Base-by-base conservation (phyloP, 2,113 vertebrate species). In the Stigmatopora argus region DNA sequence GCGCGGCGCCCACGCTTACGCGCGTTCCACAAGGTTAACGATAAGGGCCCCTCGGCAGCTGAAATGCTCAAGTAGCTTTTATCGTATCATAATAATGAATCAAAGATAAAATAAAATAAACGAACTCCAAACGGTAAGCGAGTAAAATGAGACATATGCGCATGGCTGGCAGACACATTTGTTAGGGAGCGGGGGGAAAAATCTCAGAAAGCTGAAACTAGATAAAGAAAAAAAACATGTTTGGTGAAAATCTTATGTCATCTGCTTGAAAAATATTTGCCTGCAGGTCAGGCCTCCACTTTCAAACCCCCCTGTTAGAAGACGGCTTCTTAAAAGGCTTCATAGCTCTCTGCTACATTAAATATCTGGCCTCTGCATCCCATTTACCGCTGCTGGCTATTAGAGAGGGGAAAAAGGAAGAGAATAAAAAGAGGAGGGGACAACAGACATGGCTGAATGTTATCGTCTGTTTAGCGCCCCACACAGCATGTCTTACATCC, bases 41-140 rank as follows among this genome's bases (percentile, higher is more conserved):
- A 92, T 90, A 90, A 90, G 84, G 85, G 90, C 86, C 85, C 84
- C 81, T 86, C 83, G 75, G 86, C 82, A 86, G 86, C 89, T 84
- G 88, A 90, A 90, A 92, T 90, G 91, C 91, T 90, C 90, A 91
- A 91, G 89, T 91, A 91, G 90, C 90, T 90, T 92, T 91, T 92
- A 92, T 91, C 88, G 89, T 91, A 90, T 91, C 91, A 90, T 91
- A 90, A 91, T 91, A 90, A 92, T 91, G 89, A 92, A 91, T 92
- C 90, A 90, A 89, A 91, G 89, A 90, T 91, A 90, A 92, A 91
- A 90, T 90, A 89, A 92, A 92, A 91, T 89, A 91, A 92, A 91
- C 91, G 89, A 91, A 91, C 88, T 92, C 83, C 81, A 88, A 91
- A 87, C 85, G 78, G 67, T 73, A 57, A 85, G 88, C 80, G 73